Conservation (phyloP, 2,888 invertebrate species). For the Pardosa pseudoannulata region DNA sequence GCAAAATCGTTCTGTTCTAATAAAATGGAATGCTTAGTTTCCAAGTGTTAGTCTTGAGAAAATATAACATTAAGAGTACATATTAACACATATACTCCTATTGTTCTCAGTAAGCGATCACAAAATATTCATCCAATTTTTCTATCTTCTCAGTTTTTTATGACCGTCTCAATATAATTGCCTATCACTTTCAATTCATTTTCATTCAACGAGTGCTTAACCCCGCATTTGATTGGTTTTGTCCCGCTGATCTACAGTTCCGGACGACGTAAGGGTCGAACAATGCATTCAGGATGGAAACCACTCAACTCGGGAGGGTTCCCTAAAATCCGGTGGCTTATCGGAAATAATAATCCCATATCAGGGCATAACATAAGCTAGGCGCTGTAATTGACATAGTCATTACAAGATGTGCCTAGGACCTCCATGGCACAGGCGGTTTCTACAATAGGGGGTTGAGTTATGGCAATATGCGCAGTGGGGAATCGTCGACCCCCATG, state of each 20-base stretch:
- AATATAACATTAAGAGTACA: too few relatives aligned
- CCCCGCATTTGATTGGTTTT: background rate
- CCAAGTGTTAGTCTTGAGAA: too few relatives aligned
- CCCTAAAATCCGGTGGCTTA: constrained; percentile 61
- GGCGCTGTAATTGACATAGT: constrained; percentile 70
- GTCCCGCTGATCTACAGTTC: background rate
- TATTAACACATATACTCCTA: too few relatives aligned
- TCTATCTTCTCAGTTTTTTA: too few relatives aligned
- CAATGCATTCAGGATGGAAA: constrained; percentile 34
- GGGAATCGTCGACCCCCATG: constrained; percentile 42
- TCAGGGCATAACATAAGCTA: constrained; percentile 67
- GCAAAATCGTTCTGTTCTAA: too few relatives aligned
- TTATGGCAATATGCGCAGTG: constrained; percentile 66
- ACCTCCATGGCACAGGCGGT: constrained; percentile 40
- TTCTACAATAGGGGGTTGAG: constrained; percentile 64
- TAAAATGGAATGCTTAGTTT: too few relatives aligned
- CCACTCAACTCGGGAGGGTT: constrained; percentile 37
- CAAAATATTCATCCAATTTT: too few relatives aligned
- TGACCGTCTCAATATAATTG: too few relatives aligned
- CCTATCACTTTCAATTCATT: background rate
- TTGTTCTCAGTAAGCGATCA: too few relatives aligned
- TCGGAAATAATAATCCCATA: constrained; percentile 72
- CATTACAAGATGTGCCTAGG: constrained; percentile 65
- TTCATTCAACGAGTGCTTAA: background rate
- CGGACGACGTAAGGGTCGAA: background rate